These are phyloP conservation scores for Ctenomys sociabilis DNA, from an alignment of 2,113 vertebrate species.

Conservation along the genomic window DNA sequence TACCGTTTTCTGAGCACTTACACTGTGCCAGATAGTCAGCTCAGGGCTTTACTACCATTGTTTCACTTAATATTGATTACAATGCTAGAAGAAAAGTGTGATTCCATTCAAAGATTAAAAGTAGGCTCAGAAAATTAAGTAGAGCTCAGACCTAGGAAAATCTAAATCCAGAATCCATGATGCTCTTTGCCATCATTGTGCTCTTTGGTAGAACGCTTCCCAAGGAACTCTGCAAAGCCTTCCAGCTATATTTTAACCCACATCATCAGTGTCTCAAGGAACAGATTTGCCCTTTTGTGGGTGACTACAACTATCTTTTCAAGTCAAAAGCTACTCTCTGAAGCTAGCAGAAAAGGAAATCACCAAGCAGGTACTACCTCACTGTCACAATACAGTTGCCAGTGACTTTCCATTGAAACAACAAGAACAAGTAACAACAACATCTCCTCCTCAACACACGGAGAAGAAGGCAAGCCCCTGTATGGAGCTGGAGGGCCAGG, in stretches of 20 bases:
- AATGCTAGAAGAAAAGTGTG: not conserved
- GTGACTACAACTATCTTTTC: not conserved
- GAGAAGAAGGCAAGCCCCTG: not conserved
- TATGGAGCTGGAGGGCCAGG: not conserved
- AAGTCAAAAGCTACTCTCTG: slow-evolving; percentile 26
- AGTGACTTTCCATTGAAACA: not conserved
- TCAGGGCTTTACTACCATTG: not conserved
- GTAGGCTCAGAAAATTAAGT: slow-evolving; percentile 6
- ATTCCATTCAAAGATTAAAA: slow-evolving; percentile 22
- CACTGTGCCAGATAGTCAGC: not conserved
- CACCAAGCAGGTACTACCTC: not conserved
- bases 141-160: not conserved
- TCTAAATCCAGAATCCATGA: not conserved
- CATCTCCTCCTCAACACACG: not conserved
- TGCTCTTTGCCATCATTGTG: not conserved
- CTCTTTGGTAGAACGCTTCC: not conserved
- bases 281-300: not conserved
- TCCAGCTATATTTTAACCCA: not conserved
- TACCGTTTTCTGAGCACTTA: not conserved
- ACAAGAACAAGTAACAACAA: not conserved
- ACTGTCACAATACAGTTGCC: not conserved
- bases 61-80: slow-evolving; percentile 27
- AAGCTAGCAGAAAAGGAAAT: not conserved
- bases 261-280: not conserved
- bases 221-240: not conserved